A percentile compares a stretch with the other conserved stretches of the same genome.
Conservation (phyloP, 2,797 vertebrate genomes). For the Enteromius mattozi region DNA sequence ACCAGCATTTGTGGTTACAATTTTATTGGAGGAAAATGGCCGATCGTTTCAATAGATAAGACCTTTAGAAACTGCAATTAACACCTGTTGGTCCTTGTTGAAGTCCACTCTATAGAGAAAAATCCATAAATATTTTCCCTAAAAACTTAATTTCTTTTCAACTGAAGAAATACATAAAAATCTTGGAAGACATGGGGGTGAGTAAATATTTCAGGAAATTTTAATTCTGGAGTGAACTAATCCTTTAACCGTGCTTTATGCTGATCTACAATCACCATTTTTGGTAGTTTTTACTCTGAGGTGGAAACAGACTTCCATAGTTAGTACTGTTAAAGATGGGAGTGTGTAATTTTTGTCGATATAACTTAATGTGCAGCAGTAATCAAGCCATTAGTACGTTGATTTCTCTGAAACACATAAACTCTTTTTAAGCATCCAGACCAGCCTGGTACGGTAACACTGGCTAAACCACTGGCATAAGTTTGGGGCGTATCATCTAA, state of each 20-base stretch:
- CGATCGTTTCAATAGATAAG: background rate
- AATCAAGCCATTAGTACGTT: background rate
- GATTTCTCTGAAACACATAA: background rate
- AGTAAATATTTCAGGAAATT: background rate
- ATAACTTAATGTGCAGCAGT: background rate
- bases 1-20: too few relatives aligned
- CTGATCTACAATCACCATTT: background rate
- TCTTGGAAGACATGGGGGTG: background rate
- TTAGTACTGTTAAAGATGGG: too few relatives aligned
- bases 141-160: background rate
- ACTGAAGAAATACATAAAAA: background rate
- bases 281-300: background rate
- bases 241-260: background rate
- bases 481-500: background rate
- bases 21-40: background rate
- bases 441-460: background rate
- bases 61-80: background rate
- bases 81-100: background rate
- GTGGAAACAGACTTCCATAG: background rate
- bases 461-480: background rate
- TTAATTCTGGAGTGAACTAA: background rate
- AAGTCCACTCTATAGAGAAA: background rate
- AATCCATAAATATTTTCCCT: too few relatives aligned
- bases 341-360: background rate
- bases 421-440: background rate